A percentile compares a stretch with the other conserved stretches of the same genome.
phyloP scores from a whole-genome alignment of 2,113 vertebrate genomes.

The Myxocyprinus asiaticus region DNA sequence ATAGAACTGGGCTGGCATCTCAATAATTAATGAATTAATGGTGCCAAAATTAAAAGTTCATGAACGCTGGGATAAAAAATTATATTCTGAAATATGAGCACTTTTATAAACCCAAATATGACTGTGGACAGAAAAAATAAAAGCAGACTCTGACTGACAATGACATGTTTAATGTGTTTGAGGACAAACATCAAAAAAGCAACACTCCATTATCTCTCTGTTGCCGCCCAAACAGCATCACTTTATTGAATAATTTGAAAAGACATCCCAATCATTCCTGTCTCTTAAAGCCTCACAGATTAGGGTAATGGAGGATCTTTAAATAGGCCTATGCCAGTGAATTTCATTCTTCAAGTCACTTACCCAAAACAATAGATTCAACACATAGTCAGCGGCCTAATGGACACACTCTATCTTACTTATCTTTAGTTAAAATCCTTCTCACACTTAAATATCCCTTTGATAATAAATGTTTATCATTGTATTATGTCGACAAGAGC shows the following conservation, averaged over 20 bases:
- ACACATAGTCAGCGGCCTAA: constrained; percentile 61
- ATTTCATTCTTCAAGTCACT: constrained; percentile 64
- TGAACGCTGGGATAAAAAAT: constrained; percentile 15
- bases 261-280: constrained; percentile 33
- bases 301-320: constrained; percentile 64
- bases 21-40: constrained; percentile 52
- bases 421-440: constrained; percentile 59
- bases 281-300: constrained; percentile 56
- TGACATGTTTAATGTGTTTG: not conserved
- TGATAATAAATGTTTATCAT: constrained; percentile 60
- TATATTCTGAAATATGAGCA: constrained; percentile 29
- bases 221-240: not conserved
- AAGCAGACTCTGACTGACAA: not conserved
- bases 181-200: constrained; percentile 19
- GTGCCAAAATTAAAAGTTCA: constrained; percentile 38
- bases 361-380: constrained; percentile 54
- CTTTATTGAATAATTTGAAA: constrained; percentile 33
- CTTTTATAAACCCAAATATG: constrained; percentile 30
- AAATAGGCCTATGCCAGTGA: constrained; percentile 55
- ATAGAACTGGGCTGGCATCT: constrained; percentile 30
- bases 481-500: constrained; percentile 1
- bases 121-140: not conserved
- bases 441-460: constrained; percentile 63
- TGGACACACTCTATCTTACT: constrained; percentile 63
- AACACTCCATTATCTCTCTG: not conserved